These are phyloP conservation scores for Sebastes matsubarae DNA, from an alignment of 2,797 vertebrate genomes.

Conservation along the genomic window DNA sequence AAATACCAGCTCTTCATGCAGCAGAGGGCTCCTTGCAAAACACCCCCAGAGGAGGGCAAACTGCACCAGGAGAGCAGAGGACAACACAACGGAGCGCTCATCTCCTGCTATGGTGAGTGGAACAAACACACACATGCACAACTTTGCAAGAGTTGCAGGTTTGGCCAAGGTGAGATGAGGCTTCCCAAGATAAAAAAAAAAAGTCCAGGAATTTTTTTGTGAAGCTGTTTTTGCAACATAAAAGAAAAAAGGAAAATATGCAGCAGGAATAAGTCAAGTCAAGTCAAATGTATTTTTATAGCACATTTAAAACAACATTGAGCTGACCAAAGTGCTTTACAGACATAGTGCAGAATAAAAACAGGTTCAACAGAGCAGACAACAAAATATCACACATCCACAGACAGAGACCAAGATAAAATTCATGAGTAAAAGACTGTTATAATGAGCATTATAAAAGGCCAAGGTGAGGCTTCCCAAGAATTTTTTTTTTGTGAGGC, in stretches of 20 bases:
- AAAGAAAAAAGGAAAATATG: background rate
- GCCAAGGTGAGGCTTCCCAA: background rate
- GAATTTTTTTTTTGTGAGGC: background rate
- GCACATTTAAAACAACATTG: too few relatives aligned
- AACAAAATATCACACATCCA: too few relatives aligned
- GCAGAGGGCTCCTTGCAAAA: constrained; percentile 91
- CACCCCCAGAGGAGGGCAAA: constrained; percentile 90
- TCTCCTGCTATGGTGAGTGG: constrained; percentile 93
- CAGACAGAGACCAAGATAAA: too few relatives aligned
- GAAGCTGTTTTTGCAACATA: background rate
- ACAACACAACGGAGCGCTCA: constrained; percentile 87
- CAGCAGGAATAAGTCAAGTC: background rate
- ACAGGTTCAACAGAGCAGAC: too few relatives aligned
- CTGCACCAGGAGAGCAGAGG: constrained; percentile 84
- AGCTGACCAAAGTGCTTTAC: too few relatives aligned
- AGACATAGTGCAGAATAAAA: too few relatives aligned
- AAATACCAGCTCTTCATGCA: constrained; percentile 96
- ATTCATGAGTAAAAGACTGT: too few relatives aligned
- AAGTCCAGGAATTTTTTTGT: background rate
- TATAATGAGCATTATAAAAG: too few relatives aligned
- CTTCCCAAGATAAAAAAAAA: background rate
- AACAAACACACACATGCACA: background rate
- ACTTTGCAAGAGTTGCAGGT: background rate
- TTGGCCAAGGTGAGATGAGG: background rate
- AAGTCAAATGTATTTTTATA: too few relatives aligned